Evolutionary conservation across 64 coral and sea anemone genomes (phyloP).

Genomic region (Astreopora myriophthalma): DNA sequence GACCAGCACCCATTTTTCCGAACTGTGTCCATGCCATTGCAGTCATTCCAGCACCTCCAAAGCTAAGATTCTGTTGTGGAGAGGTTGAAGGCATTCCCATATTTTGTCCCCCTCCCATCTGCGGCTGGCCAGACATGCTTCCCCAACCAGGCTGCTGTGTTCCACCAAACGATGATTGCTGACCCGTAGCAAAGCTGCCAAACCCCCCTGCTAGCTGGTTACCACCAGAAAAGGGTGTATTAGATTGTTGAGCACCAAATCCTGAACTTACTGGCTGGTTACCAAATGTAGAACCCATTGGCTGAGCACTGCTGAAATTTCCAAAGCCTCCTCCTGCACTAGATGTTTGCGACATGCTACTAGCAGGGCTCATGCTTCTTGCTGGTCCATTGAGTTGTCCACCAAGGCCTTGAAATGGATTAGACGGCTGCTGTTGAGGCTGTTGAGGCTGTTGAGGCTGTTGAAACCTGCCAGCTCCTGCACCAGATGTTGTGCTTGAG

Average conservation of each 20-base stretch:
- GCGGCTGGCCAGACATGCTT: constrained; percentile 48
- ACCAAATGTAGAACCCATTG: constrained; percentile 34
- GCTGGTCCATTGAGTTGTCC: constrained; percentile 81
- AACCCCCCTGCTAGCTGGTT: constrained; percentile 47
- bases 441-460: constrained; percentile 73
- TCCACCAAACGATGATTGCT: constrained; percentile 23
- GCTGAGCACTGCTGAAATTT: background rate
- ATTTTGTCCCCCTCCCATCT: background rate
- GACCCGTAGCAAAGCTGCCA: constrained; percentile 63
- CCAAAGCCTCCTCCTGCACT: constrained; percentile 27
- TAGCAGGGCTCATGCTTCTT: constrained; percentile 69
- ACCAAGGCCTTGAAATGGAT: constrained; percentile 90
- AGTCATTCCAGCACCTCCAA: constrained; percentile 93
- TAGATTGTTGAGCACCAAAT: background rate
- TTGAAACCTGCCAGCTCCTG: constrained; percentile 43
- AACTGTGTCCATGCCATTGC: constrained; percentile 92
- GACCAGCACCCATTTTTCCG: constrained; percentile 80
- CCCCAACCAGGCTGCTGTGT: constrained; percentile 70
- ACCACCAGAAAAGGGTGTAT: background rate
- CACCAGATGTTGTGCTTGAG: constrained; percentile 56
- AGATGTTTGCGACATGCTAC: constrained; percentile 39
- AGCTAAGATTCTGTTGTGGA: constrained; percentile 79
- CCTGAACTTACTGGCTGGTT: constrained; percentile 16
- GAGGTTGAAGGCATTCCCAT: constrained; percentile 67
- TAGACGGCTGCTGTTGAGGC: constrained; percentile 58